Evolutionary conservation across 1,140 invertebrate genomes (phyloP).

Genomic region (Gryllus bimaculatus): DNA sequence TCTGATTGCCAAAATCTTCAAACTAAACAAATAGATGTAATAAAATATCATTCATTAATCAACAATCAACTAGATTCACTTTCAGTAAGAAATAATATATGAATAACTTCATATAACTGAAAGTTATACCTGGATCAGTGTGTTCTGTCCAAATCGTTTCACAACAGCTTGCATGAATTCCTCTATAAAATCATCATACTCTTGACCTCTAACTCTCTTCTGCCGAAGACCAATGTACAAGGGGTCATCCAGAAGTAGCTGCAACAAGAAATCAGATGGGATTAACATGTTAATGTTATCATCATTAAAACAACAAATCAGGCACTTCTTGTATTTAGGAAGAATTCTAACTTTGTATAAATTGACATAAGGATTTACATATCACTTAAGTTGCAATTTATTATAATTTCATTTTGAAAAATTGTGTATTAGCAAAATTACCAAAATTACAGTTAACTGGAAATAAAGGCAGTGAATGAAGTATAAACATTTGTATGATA

Average conservation of each 20-base stretch:
- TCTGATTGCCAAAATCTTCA: conserved; percentile 92
- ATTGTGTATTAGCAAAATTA: no score
- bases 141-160: conserved; percentile 69
- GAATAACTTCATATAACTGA: background rate
- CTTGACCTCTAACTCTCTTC: conserved; percentile 62
- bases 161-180: conserved; percentile 94
- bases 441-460: no score
- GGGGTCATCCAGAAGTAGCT: conserved; percentile 73
- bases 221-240: conserved; percentile 87
- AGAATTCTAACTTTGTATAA: no score
- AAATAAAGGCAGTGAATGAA: no score
- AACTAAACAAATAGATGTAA: conserved; percentile 53
- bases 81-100: background rate
- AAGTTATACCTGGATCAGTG: conserved; percentile 47
- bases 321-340: no score
- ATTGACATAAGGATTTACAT: no score
- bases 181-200: conserved; percentile 90
- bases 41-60: background rate
- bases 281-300: no score
- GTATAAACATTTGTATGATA: no score
- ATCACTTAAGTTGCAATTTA: no score
- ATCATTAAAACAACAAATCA: no score
- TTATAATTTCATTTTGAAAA: no score
- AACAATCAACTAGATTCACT: background rate
- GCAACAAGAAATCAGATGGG: conserved; percentile 20